Conservation (phyloP, 2,888 invertebrate species). For the Spodoptera picta region DNA sequence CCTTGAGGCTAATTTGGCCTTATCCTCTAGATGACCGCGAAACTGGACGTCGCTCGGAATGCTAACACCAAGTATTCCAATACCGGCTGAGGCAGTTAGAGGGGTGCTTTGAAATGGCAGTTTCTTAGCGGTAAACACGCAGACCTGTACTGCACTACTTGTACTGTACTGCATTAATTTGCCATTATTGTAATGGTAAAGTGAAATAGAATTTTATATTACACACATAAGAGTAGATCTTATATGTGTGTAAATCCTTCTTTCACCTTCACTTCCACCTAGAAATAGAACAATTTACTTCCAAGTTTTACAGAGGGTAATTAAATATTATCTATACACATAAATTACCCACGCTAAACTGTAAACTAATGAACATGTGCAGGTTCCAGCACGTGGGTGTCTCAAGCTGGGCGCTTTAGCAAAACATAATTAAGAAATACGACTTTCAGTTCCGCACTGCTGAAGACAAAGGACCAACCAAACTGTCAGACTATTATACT, state of each 20-base stretch:
- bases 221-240: too few species aligned
- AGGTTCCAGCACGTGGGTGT: constrained; percentile 5
- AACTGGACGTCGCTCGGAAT: too few species aligned
- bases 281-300: constrained; percentile 4
- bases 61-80: too few species aligned
- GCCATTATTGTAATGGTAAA: too few species aligned
- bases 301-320: constrained; percentile 5
- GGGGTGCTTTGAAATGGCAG: too few species aligned
- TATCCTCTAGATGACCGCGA: too few species aligned
- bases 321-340: constrained; percentile 1
- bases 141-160: too few species aligned
- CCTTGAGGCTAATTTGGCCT: too few species aligned
- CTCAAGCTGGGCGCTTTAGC: not conserved
- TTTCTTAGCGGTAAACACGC: too few species aligned
- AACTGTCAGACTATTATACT: not conserved
- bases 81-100: too few species aligned
- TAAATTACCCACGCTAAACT: constrained; percentile 15
- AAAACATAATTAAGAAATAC: constrained; percentile 6
- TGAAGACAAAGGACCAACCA: constrained; percentile 1
- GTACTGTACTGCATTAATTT: too few species aligned
- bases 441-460: not conserved
- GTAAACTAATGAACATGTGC: constrained; percentile 21
- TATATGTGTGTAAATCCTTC: not conserved
- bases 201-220: too few species aligned
- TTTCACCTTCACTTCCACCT: not conserved